Conservation (phyloP, 2,113 vertebrate species). For the Solenodon paradoxus region DNA sequence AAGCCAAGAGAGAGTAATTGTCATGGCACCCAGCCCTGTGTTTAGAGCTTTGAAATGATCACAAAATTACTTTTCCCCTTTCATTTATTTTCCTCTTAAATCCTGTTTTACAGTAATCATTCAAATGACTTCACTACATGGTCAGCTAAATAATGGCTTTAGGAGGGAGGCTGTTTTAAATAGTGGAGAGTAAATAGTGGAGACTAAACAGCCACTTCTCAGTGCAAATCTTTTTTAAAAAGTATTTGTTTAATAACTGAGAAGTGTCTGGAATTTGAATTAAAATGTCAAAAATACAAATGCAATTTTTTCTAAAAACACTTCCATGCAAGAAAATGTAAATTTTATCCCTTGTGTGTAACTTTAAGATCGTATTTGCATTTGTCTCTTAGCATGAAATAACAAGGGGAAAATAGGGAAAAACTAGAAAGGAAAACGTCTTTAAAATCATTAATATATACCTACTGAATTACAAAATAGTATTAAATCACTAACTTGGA, state of each 20-base stretch:
- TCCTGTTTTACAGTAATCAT: constrained; percentile 71
- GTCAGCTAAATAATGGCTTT: constrained; percentile 25
- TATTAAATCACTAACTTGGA: background rate
- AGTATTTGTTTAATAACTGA: constrained; percentile 12
- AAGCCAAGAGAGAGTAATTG: constrained; percentile 43
- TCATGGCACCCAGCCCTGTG: background rate
- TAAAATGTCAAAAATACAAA: constrained; percentile 15
- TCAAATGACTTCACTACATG: constrained; percentile 60
- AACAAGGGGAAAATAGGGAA: background rate
- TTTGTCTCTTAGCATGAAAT: background rate
- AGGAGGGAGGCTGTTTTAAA: constrained; percentile 43
- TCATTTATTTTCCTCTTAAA: constrained; percentile 61
- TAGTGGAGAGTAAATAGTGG: background rate
- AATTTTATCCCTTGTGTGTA: background rate
- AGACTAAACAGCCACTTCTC: constrained; percentile 37
- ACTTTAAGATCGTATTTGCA: background rate
- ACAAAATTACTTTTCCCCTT: constrained; percentile 59
- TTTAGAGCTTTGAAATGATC: constrained; percentile 43
- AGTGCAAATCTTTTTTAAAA: constrained; percentile 33
- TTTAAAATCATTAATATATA: background rate
- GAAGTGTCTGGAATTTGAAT: constrained; percentile 8
- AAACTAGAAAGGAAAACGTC: background rate
- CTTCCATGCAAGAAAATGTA: background rate
- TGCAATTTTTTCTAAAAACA: constrained; percentile 1
- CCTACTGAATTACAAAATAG: background rate